Percentiles rank a stretch among this genome's conserved stretches.
Conservation (phyloP, 1,140 invertebrate species). For the Apis laboriosa region DNA sequence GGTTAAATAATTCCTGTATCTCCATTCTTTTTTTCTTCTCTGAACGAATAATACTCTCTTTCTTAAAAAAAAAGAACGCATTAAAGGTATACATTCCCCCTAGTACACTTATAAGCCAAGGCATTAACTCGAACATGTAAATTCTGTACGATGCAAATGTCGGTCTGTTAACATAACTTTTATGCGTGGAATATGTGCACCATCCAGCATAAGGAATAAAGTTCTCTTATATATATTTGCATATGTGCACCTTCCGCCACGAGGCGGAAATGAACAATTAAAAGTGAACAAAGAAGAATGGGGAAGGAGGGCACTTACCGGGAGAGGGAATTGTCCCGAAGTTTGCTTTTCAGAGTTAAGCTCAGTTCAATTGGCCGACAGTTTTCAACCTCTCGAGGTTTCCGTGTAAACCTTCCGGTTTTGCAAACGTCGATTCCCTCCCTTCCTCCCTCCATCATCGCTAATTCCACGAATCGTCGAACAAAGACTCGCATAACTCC, state of each 20-base stretch:
- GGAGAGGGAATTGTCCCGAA: background rate
- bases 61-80: too few relatives aligned
- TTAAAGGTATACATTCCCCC: too few relatives aligned
- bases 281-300: background rate
- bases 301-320: background rate
- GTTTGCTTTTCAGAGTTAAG: background rate
- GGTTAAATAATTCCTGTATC: background rate
- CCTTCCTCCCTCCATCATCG: background rate
- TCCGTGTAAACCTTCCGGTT: constrained; percentile 34
- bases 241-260: background rate
- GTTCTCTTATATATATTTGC: background rate
- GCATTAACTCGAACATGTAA: background rate
- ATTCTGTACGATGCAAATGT: background rate
- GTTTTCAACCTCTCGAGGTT: background rate
- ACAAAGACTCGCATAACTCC: constrained; percentile 35
- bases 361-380: background rate
- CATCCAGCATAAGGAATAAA: background rate
- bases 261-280: background rate
- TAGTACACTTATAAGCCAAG: background rate
- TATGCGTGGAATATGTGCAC: background rate
- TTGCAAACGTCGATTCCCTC: constrained; percentile 39
- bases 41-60: too few relatives aligned
- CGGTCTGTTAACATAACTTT: background rate
- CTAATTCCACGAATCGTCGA: constrained; percentile 38
- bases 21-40: background rate